Conservation (phyloP, 2,797 vertebrate species). For the Sebastes glaucus region DNA sequence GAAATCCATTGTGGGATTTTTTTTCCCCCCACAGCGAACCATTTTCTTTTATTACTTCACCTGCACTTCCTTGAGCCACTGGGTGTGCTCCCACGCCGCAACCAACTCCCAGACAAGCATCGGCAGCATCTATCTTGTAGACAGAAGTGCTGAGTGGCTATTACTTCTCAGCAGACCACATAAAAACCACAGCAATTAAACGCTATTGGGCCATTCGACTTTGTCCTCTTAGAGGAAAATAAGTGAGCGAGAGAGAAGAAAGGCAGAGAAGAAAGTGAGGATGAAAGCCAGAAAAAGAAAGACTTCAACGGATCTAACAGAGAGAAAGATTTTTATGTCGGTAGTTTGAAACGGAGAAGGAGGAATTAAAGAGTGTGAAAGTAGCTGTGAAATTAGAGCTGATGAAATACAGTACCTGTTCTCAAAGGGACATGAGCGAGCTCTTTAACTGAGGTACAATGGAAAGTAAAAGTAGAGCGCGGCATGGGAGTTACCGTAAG, state of each 20-base stretch:
- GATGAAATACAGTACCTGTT: constrained; percentile 47
- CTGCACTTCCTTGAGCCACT: constrained; percentile 72
- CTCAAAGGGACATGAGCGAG: constrained; percentile 24
- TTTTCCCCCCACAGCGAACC: constrained; percentile 26
- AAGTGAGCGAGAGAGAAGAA: constrained; percentile 36
- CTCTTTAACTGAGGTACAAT: constrained; percentile 34
- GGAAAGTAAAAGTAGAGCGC: constrained; percentile 29
- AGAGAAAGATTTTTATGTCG: constrained; percentile 40
- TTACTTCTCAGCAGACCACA: constrained; percentile 77
- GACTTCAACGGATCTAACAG: constrained; percentile 28
- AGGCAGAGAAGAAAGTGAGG: constrained; percentile 17
- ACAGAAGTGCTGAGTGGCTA: constrained; percentile 83
- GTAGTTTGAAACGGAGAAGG: constrained; percentile 46
- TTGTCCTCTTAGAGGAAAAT: constrained; percentile 61
- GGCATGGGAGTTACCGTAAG: constrained; percentile 16
- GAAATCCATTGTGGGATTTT: constrained; percentile 57
- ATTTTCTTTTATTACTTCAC: constrained; percentile 80
- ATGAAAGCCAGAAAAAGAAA: constrained; percentile 29
- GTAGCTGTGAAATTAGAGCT: constrained; percentile 45
- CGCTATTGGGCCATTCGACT: constrained; percentile 71
- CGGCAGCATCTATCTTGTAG: constrained; percentile 78
- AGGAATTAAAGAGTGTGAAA: constrained; percentile 50
- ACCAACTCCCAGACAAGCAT: constrained; percentile 70
- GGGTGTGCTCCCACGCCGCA: constrained; percentile 65
- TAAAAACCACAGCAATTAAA: constrained; percentile 82